These are phyloP conservation scores for Peromyscus polionotus DNA, from an alignment of 2,113 vertebrate species.

Conservation along the genomic window DNA sequence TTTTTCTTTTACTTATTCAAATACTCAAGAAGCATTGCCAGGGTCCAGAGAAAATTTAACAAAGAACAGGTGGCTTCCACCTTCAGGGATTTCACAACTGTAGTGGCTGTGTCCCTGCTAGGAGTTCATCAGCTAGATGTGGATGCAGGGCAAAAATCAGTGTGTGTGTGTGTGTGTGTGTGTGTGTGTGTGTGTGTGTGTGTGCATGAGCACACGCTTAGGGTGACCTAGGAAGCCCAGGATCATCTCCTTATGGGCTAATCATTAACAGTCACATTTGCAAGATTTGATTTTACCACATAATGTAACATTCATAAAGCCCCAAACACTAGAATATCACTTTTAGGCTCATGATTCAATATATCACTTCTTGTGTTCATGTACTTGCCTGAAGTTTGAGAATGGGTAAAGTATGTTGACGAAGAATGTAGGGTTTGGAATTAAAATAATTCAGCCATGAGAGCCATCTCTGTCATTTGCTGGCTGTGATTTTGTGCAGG, in stretches of 20 bases:
- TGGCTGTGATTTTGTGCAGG: not conserved
- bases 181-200: too few relatives aligned
- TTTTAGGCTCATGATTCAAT: not conserved
- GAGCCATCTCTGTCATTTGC: not conserved
- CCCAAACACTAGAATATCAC: not conserved
- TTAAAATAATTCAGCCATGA: not conserved
- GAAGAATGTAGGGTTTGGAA: not conserved
- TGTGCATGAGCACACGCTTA: not conserved
- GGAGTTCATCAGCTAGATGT: not conserved
- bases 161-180: too few relatives aligned
- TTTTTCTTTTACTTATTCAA: conserved; percentile 37
- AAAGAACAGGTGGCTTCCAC: not conserved
- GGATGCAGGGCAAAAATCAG: not conserved
- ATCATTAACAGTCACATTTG: not conserved
- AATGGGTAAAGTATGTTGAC: not conserved
- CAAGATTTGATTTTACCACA: not conserved
- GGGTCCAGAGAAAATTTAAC: not conserved
- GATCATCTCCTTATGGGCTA: not conserved
- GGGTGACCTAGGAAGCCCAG: not conserved
- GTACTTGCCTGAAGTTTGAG: not conserved
- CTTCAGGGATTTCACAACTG: not conserved
- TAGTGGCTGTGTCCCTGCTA: not conserved
- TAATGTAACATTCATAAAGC: not conserved
- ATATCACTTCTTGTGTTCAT: not conserved
- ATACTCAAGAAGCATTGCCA: not conserved